These are phyloP conservation scores for Bufo gargarizans DNA, from an alignment of 2,113 vertebrate species.

Conservation along the genomic window DNA sequence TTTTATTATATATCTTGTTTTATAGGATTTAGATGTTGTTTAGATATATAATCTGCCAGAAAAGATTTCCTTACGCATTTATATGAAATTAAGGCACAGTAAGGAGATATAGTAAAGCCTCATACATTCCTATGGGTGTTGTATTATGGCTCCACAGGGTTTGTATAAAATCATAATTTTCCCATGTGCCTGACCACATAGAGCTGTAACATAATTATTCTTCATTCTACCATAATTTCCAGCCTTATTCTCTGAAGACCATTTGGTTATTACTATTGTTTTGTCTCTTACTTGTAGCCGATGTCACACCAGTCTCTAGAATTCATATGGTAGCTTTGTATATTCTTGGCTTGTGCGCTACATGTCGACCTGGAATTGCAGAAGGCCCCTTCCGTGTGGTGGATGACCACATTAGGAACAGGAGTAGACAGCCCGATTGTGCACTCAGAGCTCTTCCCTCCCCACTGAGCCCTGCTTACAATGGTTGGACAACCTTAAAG, in stretches of 20 bases:
- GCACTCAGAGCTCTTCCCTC: conserved; percentile 34
- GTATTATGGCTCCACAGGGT: no score
- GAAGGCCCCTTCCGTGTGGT: conserved; percentile 36
- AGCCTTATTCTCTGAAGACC: neutral
- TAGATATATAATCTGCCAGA: no score
- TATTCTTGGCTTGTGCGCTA: neutral
- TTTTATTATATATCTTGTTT: no score
- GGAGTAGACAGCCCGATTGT: neutral
- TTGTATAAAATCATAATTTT: no score
- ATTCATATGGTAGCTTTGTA: conserved; percentile 60
- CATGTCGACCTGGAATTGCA: conserved; percentile 29
- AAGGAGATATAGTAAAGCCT: no score
- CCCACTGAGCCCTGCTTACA: conserved; percentile 53
- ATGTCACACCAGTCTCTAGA: conserved; percentile 71
- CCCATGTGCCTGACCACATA: no score
- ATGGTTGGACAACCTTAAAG: conserved; percentile 44
- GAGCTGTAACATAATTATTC: no score
- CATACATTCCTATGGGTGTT: no score
- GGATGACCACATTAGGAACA: conserved; percentile 52
- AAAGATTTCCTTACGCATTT: no score
- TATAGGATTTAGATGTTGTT: no score
- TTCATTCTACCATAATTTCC: no score
- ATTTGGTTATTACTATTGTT: neutral
- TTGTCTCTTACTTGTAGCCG: conserved; percentile 74
- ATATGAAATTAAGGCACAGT: no score